These are phyloP conservation scores for Uria aalge DNA, from an alignment of 2,113 vertebrate genomes.

Conservation along the genomic window DNA sequence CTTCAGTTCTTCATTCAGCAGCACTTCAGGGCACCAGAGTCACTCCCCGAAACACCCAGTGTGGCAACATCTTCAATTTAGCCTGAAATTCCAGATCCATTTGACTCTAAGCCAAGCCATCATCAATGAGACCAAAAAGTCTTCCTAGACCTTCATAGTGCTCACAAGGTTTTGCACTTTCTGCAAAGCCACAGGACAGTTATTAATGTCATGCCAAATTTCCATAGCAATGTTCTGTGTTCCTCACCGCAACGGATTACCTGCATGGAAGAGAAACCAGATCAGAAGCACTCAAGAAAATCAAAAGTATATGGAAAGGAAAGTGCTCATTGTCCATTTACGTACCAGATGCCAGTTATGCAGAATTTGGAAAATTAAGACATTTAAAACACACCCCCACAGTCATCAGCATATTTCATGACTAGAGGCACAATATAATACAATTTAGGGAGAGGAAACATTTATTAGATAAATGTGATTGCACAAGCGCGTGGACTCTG, in stretches of 20 bases:
- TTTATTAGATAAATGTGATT: neutral
- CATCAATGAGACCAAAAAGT: neutral
- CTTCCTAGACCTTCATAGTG: neutral
- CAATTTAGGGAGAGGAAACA: neutral
- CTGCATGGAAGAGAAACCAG: neutral
- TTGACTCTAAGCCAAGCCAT: neutral
- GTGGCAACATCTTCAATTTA: neutral
- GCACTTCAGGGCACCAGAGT: neutral
- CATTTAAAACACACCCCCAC: neutral
- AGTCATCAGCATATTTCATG: neutral
- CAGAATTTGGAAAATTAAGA: neutral
- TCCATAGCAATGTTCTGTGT: neutral
- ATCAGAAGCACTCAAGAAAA: neutral
- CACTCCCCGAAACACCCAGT: neutral
- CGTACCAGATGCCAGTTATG: fast-evolving
- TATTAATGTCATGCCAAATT: neutral
- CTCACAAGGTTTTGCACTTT: neutral
- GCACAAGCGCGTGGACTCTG: fast-evolving
- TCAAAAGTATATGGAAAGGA: neutral
- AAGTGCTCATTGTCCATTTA: neutral
- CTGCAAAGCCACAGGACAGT: neutral
- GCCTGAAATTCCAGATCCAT: neutral
- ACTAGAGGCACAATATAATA: neutral
- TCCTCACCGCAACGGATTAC: neutral
- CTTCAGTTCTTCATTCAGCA: neutral